Percentiles rank a stretch among this genome's conserved stretches.
phyloP scores from a whole-genome alignment of 53 echinoderm and acorn worm genomes.

The Crossaster papposus region DNA sequence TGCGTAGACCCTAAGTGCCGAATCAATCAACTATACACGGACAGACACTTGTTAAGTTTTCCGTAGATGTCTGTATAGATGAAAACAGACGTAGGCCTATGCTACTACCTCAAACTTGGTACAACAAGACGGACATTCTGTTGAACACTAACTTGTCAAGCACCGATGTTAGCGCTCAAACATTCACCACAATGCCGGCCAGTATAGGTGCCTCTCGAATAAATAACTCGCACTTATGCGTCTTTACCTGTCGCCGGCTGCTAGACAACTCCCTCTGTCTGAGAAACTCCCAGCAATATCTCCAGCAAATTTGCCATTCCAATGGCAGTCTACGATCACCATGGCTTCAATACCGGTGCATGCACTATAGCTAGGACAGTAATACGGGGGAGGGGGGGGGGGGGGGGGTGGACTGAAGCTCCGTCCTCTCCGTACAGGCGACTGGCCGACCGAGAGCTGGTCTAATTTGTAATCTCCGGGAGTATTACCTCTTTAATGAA shows the following conservation, averaged over 20 bases:
- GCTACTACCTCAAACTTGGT: not conserved
- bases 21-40: not conserved
- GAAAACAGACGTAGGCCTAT: not conserved
- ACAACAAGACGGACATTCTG: not conserved
- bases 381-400: not conserved
- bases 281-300: not conserved
- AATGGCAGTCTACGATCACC: not conserved
- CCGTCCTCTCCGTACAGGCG: not conserved
- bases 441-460: conserved; percentile 16
- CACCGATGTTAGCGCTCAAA: not conserved
- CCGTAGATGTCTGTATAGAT: not conserved
- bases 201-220: not conserved
- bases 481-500: conserved; percentile 51
- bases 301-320: not conserved
- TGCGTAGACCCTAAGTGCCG: not conserved
- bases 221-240: not conserved
- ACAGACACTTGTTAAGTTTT: not conserved
- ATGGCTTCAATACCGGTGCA: conserved; percentile 13
- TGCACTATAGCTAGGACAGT: not conserved
- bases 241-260: not conserved
- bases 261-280: not conserved
- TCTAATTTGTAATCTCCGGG: conserved; percentile 58
- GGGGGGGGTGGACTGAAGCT: not conserved
- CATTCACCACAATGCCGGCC: not conserved
- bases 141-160: not conserved